Conservation (phyloP, 2,888 invertebrate species). For the Himalopsyche tibetana region DNA sequence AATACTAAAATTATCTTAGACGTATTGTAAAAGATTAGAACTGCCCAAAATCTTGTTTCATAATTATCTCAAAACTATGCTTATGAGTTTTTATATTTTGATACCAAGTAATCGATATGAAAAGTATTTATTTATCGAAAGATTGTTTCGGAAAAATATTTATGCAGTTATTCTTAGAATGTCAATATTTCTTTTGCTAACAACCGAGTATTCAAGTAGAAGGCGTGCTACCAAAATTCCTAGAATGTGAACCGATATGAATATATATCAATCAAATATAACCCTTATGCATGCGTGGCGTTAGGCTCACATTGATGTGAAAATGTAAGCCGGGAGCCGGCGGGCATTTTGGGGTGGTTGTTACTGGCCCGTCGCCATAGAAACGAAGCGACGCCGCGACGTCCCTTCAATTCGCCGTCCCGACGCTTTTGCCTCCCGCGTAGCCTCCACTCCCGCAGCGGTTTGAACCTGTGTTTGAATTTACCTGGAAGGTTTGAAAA, state of each 20-base stretch:
- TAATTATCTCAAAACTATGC: too few relatives aligned
- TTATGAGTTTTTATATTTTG: too few relatives aligned
- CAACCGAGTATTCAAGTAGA: constrained; percentile 6
- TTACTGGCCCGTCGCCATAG: constrained; percentile 61
- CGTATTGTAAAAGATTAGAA: too few relatives aligned
- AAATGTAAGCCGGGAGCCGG: background rate
- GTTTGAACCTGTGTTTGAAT: constrained; percentile 34
- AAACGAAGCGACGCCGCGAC: constrained; percentile 59
- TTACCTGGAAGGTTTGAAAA: constrained; percentile 48
- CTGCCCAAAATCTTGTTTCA: too few relatives aligned
- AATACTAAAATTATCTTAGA: too few relatives aligned
- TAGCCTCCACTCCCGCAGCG: constrained; percentile 26
- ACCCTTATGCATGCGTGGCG: background rate
- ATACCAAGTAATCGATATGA: background rate
- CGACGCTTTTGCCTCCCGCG: background rate
- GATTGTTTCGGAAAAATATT: background rate
- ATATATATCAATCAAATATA: background rate
- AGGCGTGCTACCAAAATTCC: constrained; percentile 15
- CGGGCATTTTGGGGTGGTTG: constrained; percentile 56
- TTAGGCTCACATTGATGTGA: background rate
- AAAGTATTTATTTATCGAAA: background rate
- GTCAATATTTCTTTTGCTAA: constrained; percentile 30
- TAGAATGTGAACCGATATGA: background rate
- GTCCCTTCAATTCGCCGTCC: constrained; percentile 46
- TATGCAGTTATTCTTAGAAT: constrained; percentile 34